phyloP scores from a whole-genome alignment of 2,888 invertebrate species.

The Cerastis leucographa region DNA sequence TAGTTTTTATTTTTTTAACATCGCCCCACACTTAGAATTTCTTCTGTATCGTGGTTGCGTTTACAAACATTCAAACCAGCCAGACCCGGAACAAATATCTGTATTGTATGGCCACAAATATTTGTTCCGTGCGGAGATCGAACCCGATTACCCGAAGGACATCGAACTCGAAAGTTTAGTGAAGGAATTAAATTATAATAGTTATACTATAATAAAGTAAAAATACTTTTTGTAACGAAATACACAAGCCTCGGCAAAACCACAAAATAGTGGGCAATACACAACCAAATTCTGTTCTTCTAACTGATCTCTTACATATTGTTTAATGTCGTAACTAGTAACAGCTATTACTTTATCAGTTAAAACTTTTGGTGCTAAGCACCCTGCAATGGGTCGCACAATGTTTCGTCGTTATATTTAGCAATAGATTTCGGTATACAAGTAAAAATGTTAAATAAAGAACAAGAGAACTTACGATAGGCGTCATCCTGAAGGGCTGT shows the following conservation, averaged over 20 bases:
- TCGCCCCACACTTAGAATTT: no score
- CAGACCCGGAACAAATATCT: no score
- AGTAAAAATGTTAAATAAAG: not conserved
- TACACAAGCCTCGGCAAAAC: not conserved
- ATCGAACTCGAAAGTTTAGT: no score
- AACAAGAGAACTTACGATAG: slow-evolving; percentile 94
- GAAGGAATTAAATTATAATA: not conserved
- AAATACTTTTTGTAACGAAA: not conserved
- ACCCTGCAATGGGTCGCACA: no score
- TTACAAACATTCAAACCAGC: no score
- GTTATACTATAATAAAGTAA: not conserved
- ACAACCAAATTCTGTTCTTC: not conserved
- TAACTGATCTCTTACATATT: not conserved
- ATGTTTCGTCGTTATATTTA: no score
- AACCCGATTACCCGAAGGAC: no score
- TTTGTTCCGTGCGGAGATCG: no score
- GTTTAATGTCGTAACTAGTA: not conserved
- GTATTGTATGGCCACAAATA: no score
- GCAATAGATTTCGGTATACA: no score
- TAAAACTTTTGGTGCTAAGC: not conserved
- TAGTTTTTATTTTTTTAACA: not conserved
- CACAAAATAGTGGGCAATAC: not conserved
- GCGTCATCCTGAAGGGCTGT: slow-evolving; percentile 96
- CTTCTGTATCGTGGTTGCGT: no score
- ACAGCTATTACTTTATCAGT: not conserved